These are phyloP conservation scores for Pecten maximus DNA, from an alignment of 2,888 invertebrate genomes.

Conservation along the genomic window DNA sequence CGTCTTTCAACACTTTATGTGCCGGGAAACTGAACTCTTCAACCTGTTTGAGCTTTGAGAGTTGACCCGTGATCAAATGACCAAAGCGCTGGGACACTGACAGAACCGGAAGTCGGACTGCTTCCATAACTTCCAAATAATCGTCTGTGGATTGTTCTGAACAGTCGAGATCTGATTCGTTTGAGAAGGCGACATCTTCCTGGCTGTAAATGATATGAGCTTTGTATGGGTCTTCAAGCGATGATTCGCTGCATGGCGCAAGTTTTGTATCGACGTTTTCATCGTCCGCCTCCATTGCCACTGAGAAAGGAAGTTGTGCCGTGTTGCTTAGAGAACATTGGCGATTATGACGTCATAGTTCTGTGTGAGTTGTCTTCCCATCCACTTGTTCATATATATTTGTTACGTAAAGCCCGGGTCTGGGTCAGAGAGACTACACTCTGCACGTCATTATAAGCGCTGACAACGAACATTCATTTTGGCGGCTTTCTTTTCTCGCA, in stretches of 20 bases:
- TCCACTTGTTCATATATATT: background rate
- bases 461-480: too few relatives aligned
- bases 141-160: background rate
- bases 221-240: background rate
- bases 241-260: background rate
- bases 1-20: background rate
- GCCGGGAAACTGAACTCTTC: background rate
- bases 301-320: background rate
- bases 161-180: background rate
- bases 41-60: background rate
- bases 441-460: too few relatives aligned
- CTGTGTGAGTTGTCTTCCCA: background rate
- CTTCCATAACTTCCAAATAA: background rate
- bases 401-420: too few relatives aligned
- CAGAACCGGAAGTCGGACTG: background rate
- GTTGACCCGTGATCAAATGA: background rate
- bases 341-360: background rate
- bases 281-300: background rate
- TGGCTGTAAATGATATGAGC: background rate
- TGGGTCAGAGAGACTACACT: too few relatives aligned
- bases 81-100: constrained; percentile 19
- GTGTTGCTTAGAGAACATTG: background rate
- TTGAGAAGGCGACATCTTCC: background rate
- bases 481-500: too few relatives aligned
- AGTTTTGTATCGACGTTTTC: background rate